Percentiles rank a stretch among this genome's conserved stretches.
Evolutionary conservation across 1,140 invertebrate genomes (phyloP).

Genomic region (Lasioglossum albipes): DNA sequence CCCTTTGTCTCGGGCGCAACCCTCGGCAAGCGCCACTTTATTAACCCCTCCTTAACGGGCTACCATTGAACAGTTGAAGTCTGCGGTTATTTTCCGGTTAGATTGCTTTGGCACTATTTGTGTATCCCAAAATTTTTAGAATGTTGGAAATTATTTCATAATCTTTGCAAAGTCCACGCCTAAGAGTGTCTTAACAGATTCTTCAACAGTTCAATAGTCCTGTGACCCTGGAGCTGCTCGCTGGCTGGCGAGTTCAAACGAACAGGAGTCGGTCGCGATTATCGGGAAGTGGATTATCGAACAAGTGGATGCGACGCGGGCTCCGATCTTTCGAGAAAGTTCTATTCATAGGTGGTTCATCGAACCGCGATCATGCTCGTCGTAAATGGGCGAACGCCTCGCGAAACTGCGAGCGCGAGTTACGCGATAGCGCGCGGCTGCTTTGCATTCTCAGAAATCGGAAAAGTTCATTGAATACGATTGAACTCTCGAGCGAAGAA

Average conservation of each 20-base stretch:
- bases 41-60: neutral
- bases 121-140: too few relatives aligned
- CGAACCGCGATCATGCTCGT: neutral
- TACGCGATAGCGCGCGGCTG: neutral
- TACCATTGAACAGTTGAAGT: too few relatives aligned
- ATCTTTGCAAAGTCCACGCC: too few relatives aligned
- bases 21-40: neutral
- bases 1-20: slow-evolving; percentile 1
- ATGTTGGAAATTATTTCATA: too few relatives aligned
- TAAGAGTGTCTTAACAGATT: too few relatives aligned
- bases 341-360: neutral
- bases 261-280: neutral
- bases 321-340: slow-evolving; percentile 11
- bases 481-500: slow-evolving; percentile 10
- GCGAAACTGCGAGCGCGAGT: neutral
- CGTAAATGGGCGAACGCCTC: neutral
- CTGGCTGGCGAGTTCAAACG: too few relatives aligned
- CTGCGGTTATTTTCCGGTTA: too few relatives aligned
- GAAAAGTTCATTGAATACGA: neutral
- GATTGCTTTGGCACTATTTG: too few relatives aligned
- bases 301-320: neutral
- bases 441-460: neutral
- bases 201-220: too few relatives aligned
- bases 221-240: neutral
- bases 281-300: neutral